Evolutionary conservation across 1,140 invertebrate species (phyloP), one percentile per base, ranked within the genome.

Genomic region (Trachymyrmex septentrionalis): DNA sequence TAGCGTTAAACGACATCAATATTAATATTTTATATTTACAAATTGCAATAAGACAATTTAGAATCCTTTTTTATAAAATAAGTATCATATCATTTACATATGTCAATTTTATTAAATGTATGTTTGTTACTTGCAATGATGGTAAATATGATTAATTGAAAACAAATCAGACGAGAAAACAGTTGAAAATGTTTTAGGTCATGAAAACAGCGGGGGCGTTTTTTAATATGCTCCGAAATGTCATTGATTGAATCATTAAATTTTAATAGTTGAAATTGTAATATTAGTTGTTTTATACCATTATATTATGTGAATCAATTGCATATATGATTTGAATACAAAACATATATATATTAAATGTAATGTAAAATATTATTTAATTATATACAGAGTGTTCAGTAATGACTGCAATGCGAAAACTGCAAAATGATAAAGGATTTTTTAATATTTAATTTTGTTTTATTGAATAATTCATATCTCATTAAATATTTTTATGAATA

Each of bases 151-250:
- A 5, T 7, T 61, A 19, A 63, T n/a, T 48, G 16, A 38, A 14
- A 44, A 64, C 3, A 30, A 3, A 24, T 30, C 3, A 7, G 16
- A 34, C 10, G 5, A 76, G 21, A 59, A 16, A 48, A 14, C 9
- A 59, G 27, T 38, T 64, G 7, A 63, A 66, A 50, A 48, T 87
- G 24, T 85, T 76, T 66, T 67, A 93, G 91, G 86, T 93, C 14
- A 84, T 92, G 4, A 92, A 90, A 88, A 90, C 88, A 72, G 87
- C 91, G 57, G 91, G 84, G 27, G 78, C 91, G 3, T 92, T 92
- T 88, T 87, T 92, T 10, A 90, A 91, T 69, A 90, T 91, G 81
- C 21, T 85, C 14, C 57, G 44, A 75, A 76, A 10, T 50, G 5
- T 85, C 34, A 27, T 63, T 1, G 27, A 85, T 6, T 76, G 1